phyloP scores from a whole-genome alignment of 2,113 vertebrate genomes.

The Eulemur rufifrons region DNA sequence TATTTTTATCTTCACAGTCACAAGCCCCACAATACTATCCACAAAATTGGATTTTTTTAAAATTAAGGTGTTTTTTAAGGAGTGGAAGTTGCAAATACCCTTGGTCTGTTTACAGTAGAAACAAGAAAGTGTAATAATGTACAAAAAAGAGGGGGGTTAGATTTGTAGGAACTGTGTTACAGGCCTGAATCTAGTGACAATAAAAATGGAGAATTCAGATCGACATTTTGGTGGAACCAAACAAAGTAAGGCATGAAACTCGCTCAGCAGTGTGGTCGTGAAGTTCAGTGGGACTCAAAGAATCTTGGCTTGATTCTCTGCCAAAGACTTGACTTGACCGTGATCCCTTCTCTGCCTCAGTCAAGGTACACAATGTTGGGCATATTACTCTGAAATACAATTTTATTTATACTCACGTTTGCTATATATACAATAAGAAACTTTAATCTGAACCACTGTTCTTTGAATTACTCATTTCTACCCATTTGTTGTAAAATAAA shows the following conservation, averaged over 20 bases:
- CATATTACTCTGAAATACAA: background rate
- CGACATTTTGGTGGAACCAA: background rate
- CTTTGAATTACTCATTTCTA: background rate
- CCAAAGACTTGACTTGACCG: background rate
- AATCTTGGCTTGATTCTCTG: background rate
- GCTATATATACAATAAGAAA: background rate
- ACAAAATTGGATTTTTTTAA: background rate
- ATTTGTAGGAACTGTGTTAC: background rate
- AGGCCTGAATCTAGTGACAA: background rate
- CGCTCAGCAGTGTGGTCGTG: background rate
- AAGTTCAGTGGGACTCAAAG: background rate
- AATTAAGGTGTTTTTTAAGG: slow-evolving; percentile 22
- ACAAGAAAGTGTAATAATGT: background rate
- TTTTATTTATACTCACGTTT: background rate
- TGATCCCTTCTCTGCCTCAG: background rate
- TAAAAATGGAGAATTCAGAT: background rate
- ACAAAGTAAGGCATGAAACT: background rate
- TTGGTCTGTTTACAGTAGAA: background rate
- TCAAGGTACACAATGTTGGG: background rate
- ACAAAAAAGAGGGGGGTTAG: background rate
- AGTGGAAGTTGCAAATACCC: background rate
- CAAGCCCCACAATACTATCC: slow-evolving; percentile 10
- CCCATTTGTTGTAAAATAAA: background rate
- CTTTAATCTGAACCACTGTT: background rate
- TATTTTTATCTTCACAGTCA: slow-evolving; percentile 70